phyloP scores from a whole-genome alignment of 2,113 vertebrate genomes.

The Lipophrys pholis region DNA sequence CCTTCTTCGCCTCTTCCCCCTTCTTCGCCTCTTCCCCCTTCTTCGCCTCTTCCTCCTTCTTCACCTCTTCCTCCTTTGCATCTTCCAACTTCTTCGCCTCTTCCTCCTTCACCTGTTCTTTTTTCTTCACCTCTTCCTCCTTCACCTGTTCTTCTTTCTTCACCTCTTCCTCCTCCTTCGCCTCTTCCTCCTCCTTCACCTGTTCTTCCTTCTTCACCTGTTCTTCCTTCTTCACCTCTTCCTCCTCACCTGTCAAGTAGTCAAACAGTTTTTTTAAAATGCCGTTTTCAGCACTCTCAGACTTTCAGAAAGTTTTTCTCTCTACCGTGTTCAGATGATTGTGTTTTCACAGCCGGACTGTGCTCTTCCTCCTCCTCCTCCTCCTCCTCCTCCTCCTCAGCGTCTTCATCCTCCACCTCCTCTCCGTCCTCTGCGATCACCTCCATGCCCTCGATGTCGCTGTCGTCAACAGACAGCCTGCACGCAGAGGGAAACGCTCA shows the following conservation, averaged over 20 bases:
- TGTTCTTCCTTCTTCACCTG: too few relatives aligned
- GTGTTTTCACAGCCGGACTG: not conserved
- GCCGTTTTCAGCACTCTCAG: not conserved
- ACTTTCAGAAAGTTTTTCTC: not conserved
- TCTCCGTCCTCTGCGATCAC: conserved; percentile 74
- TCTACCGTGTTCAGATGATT: conserved; percentile 28
- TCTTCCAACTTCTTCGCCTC: not conserved
- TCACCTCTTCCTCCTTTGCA: not conserved
- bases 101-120: too few relatives aligned
- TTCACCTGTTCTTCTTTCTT: too few relatives aligned
- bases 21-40: too few relatives aligned
- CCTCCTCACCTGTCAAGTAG: not conserved
- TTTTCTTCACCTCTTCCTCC: too few relatives aligned
- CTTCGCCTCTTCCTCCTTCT: not conserved
- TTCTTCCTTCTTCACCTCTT: too few relatives aligned
- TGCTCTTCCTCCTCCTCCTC: conserved; percentile 6
- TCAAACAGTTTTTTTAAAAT: not conserved
- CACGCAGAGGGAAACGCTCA: too few relatives aligned
- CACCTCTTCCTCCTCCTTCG: too few relatives aligned
- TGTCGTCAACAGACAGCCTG: conserved; percentile 61
- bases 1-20: too few relatives aligned
- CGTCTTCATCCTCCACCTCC: conserved; percentile 13
- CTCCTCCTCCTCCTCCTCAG: conserved; percentile 4
- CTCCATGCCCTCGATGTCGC: conserved; percentile 78
- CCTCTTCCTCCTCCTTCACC: too few relatives aligned